Evolutionary conservation across 1,140 invertebrate genomes (phyloP).

Genomic region (Drosophila sturtevanti): DNA sequence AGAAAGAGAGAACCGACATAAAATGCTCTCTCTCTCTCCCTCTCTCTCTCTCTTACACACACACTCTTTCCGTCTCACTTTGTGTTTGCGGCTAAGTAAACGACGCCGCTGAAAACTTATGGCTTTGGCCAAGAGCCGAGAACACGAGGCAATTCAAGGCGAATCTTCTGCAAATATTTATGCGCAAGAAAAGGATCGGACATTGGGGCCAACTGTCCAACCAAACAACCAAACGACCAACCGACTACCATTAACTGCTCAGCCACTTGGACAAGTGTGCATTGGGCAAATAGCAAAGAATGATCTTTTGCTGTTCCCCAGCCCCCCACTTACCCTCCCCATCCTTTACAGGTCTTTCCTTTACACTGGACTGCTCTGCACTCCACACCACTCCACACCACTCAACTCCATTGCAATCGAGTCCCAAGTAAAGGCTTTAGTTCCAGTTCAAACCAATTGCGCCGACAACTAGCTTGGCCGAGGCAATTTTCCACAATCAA

Average conservation of each 20-base stretch:
- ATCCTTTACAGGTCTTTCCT: not conserved
- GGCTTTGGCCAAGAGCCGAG: conserved; percentile 23
- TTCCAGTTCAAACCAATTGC: conserved; percentile 32
- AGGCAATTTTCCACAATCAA: conserved; percentile 43
- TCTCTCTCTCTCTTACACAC: not conserved
- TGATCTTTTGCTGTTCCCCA: no score
- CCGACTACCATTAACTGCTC: conserved; percentile 32
- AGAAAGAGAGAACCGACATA: not conserved
- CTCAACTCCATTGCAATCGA: not conserved
- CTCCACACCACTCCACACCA: not conserved
- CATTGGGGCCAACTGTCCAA: conserved; percentile 16
- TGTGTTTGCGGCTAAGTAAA: conserved; percentile 5
- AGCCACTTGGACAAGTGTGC: conserved; percentile 39
- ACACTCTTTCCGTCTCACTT: no score
- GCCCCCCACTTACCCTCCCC: no score
- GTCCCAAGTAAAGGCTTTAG: not conserved
- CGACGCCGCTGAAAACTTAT: conserved; percentile 47
- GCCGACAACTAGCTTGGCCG: conserved; percentile 11
- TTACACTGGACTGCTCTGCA: not conserved
- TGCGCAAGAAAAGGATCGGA: conserved; percentile 57
- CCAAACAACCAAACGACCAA: not conserved
- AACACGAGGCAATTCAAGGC: conserved; percentile 1
- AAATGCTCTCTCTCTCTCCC: not conserved
- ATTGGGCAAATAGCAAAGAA: conserved; percentile 23
- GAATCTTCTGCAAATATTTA: conserved; percentile 53